These are phyloP conservation scores for Mugil cephalus DNA, from an alignment of 2,113 vertebrate genomes.

Conservation along the genomic window DNA sequence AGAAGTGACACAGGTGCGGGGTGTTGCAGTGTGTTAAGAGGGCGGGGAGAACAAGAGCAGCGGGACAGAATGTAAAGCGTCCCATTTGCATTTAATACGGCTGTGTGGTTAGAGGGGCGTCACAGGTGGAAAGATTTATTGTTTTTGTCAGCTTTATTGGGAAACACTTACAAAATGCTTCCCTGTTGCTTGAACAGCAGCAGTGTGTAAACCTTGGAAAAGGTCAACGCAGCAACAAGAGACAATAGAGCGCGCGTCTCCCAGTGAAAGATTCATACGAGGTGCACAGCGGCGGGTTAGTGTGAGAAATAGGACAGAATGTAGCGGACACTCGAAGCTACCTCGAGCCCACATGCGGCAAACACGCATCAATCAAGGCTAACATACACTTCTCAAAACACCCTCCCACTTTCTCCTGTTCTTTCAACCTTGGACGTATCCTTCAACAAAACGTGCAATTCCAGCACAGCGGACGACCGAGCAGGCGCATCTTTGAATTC, in stretches of 20 bases:
- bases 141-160: slow-evolving; percentile 54
- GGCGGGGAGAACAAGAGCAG: slow-evolving; percentile 15
- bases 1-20: slow-evolving; percentile 44
- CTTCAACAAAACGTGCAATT: slow-evolving; percentile 48
- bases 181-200: slow-evolving; percentile 42
- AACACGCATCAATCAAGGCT: slow-evolving; percentile 46
- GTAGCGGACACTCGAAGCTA: slow-evolving; percentile 27
- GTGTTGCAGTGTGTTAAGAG: slow-evolving; percentile 18
- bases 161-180: slow-evolving; percentile 32
- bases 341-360: slow-evolving; percentile 18
- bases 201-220: slow-evolving; percentile 41
- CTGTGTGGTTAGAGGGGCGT: slow-evolving; percentile 8
- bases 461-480: slow-evolving; percentile 37
- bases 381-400: background rate
- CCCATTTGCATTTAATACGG: slow-evolving; percentile 69
- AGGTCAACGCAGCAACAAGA: slow-evolving; percentile 34
- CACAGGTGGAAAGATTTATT: slow-evolving; percentile 36
- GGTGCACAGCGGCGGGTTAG: background rate
- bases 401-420: slow-evolving; percentile 25
- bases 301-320: slow-evolving; percentile 13
- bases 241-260: slow-evolving; percentile 4
- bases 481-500: slow-evolving; percentile 35
- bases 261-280: slow-evolving; percentile 19
- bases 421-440: slow-evolving; percentile 56
- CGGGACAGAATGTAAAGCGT: slow-evolving; percentile 46